Base-by-base conservation (phyloP, 2,888 invertebrate genomes). In the Theretra japonica region DNA sequence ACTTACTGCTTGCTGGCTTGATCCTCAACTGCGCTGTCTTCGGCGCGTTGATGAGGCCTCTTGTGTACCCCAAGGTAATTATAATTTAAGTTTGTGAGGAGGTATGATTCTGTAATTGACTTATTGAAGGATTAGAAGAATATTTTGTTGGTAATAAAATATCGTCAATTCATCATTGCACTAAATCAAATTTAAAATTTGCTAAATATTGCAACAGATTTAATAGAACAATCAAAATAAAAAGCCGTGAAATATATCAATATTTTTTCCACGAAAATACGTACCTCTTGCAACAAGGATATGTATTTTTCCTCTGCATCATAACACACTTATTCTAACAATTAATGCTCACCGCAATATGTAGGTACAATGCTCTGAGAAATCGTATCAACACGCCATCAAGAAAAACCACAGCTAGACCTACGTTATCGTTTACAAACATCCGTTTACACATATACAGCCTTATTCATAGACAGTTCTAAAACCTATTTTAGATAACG, bases 21-120 rank as follows among this genome's bases (percentile, higher is more conserved):
- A 98, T 99, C 77, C 95, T 99, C 65, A 98, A 98, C 88, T 98
- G 98, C 86, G 97, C 97, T 77, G 97, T 98, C 62, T 98, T 98
- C 83, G 98, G 98, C 25, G 96, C 97, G 2, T 90, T 97, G 76
- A 97, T 97, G 97, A 95, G 97, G 82, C 97, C 97, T 17, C 89
- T 97, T 69, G 97, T 97, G 76, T 97, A 97, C 83, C 97, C 97
- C 25, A 97, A 96, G 93, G 95, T 95, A 72, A 74, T 83, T 75
- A 69, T n/a, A n/a, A n/a, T 41, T 15, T 0, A 23, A 58, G 41
- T n/a, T 62, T 62, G n/a, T 4, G 4, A 6, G 7, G 57, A 21
- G 58, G 17, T 23, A 58, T 23, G 17, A 17, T 17, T 15, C 2
- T 17, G 25, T 25, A 2, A 23, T 23, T 58, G 25, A 25, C 3